Evolutionary conservation across 2,888 invertebrate genomes (phyloP).

Genomic region (Epirrhoe alternata): DNA sequence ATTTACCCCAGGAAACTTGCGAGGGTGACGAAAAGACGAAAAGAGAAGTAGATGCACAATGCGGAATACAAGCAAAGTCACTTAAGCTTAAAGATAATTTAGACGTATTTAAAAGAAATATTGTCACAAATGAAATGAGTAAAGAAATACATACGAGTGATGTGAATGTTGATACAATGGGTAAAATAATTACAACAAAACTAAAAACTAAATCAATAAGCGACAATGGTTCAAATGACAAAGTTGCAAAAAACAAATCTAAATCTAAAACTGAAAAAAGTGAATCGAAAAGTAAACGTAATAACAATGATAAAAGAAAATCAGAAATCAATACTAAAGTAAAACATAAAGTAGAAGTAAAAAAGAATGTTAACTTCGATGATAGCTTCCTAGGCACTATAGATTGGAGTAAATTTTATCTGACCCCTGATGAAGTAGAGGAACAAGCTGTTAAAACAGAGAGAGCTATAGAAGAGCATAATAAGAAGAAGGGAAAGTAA

Average conservation of each 20-base stretch:
- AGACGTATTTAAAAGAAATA: slow-evolving; percentile 1
- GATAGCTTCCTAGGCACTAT: slow-evolving; percentile 38
- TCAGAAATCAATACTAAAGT: not conserved
- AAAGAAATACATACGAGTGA: not conserved
- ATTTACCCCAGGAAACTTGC: slow-evolving; percentile 1
- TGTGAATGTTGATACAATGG: not conserved
- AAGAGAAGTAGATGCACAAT: slow-evolving; percentile 25
- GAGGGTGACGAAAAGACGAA: slow-evolving; percentile 10
- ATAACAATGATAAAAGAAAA: not conserved
- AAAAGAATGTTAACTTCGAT: slow-evolving; percentile 14
- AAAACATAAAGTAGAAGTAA: slow-evolving; percentile 2
- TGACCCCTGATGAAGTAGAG: slow-evolving; percentile 57
- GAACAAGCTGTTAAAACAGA: slow-evolving; percentile 53
- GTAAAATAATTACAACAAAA: slow-evolving; percentile 11
- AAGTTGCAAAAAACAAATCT: not conserved
- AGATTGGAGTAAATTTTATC: slow-evolving; percentile 38
- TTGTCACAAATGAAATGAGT: not conserved
- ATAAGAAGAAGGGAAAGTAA: slow-evolving; percentile 43
- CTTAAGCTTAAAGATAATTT: slow-evolving; percentile 15
- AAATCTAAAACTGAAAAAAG: not conserved
- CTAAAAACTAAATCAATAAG: not conserved
- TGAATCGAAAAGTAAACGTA: not conserved
- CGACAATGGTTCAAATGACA: not conserved
- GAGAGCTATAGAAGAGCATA: slow-evolving; percentile 57
- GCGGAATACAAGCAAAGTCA: slow-evolving; percentile 7